Evolutionary conservation across 37 sponge, comb jelly and placozoan genomes (phyloP).

Genomic region (Ianthella basta): DNA sequence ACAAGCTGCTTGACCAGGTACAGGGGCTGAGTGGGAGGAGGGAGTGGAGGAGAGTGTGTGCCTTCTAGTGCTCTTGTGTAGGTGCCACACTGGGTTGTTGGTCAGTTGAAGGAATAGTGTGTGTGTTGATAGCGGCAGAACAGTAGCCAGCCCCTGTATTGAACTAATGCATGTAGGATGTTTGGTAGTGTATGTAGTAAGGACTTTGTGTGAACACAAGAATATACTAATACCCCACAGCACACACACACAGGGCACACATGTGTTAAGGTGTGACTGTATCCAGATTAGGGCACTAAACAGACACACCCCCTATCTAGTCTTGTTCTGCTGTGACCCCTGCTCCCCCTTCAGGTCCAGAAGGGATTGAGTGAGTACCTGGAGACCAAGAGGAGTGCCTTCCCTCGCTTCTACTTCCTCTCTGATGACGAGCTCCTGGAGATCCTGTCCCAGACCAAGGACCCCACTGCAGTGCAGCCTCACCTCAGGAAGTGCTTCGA

Average conservation of each 20-base stretch:
- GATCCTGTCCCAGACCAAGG: slow-evolving; percentile 99
- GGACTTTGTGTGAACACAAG: no score
- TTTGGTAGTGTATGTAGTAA: no score
- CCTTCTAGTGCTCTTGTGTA: background rate
- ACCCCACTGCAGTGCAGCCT: slow-evolving; percentile 99
- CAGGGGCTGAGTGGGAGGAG: no score
- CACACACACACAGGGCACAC: no score
- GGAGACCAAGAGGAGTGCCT: slow-evolving; percentile 96
- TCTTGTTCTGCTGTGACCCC: background rate
- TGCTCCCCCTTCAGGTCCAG: slow-evolving; percentile 69
- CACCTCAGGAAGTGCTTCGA: slow-evolving; percentile 99
- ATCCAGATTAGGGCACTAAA: no score
- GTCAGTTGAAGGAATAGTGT: background rate
- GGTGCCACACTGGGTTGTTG: no score
- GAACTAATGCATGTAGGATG: no score
- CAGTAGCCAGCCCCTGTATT: no score
- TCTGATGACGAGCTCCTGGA: slow-evolving; percentile 99
- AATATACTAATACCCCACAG: no score
- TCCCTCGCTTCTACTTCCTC: slow-evolving; percentile 99
- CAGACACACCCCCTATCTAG: no score
- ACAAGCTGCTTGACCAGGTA: slow-evolving; percentile 94
- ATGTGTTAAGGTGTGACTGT: no score
- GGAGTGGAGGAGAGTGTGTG: background rate
- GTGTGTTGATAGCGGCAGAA: background rate
- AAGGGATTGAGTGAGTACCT: slow-evolving; percentile 99